phyloP scores from a whole-genome alignment of 2,797 vertebrate genomes.

The Arrhamphus sclerolepis region DNA sequence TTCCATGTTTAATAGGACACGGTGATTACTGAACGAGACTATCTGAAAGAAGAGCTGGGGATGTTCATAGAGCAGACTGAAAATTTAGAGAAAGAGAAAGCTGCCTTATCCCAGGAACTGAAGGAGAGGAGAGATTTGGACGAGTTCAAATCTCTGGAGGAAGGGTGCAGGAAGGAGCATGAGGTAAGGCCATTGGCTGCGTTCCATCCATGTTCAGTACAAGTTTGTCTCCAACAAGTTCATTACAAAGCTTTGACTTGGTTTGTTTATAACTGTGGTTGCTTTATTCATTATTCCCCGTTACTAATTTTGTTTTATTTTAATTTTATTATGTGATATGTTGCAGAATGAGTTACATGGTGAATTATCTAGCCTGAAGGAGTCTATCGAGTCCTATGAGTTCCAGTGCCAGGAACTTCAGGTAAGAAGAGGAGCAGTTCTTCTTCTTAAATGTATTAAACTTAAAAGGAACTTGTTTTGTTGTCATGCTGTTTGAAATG shows the following conservation, averaged over 20 bases:
- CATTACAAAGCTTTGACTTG: too few relatives aligned
- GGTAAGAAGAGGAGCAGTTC: conserved; percentile 73
- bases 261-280: too few relatives aligned
- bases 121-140: conserved; percentile 83
- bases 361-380: conserved; percentile 85
- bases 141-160: conserved; percentile 89
- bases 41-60: conserved; percentile 67
- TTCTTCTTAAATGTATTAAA: not conserved
- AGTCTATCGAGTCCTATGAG: conserved; percentile 77
- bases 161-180: conserved; percentile 80
- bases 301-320: not conserved
- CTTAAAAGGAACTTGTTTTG: not conserved
- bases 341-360: conserved; percentile 84
- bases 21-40: conserved; percentile 61
- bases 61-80: conserved; percentile 54
- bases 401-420: conserved; percentile 82
- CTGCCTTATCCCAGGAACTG: conserved; percentile 60
- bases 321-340: conserved; percentile 44
- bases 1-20: conserved; percentile 55
- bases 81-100: conserved; percentile 58
- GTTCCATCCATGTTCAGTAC: too few relatives aligned
- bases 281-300: too few relatives aligned
- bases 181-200: conserved; percentile 79
- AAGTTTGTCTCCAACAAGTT: not conserved
- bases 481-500: too few relatives aligned